Conservation (phyloP, 1,140 invertebrate species). For the Asobara japonica region DNA sequence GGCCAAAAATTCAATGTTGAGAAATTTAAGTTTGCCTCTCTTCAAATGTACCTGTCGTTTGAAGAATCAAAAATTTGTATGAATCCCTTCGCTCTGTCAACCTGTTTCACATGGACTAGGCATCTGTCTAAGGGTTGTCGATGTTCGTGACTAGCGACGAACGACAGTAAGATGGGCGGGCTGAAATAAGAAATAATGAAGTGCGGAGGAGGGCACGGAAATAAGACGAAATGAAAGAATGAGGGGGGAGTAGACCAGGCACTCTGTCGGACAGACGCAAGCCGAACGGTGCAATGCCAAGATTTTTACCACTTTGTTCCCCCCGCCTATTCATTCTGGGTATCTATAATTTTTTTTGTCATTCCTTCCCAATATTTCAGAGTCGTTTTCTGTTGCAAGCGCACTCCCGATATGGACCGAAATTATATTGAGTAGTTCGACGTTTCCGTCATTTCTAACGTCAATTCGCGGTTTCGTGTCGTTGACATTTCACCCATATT, state of each 20-base stretch:
- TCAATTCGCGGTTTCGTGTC: too few relatives aligned
- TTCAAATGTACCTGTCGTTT: too few relatives aligned
- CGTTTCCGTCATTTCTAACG: too few relatives aligned
- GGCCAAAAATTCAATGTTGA: too few relatives aligned
- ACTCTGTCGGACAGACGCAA: neutral
- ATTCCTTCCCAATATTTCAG: neutral
- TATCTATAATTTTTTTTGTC: neutral
- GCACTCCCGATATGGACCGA: too few relatives aligned
- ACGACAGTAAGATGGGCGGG: neutral
- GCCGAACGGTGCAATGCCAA: neutral
- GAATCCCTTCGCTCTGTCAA: conserved; percentile 23
- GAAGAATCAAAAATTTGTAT: too few relatives aligned
- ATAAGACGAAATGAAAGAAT: conserved; percentile 4
- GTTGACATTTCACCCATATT: too few relatives aligned
- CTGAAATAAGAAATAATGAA: neutral
- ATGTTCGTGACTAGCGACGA: conserved; percentile 12
- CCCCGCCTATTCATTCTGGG: neutral
- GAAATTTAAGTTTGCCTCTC: too few relatives aligned
- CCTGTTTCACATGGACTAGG: conserved; percentile 29
- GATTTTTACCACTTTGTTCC: neutral
- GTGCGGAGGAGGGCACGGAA: neutral
- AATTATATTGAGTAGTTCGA: too few relatives aligned
- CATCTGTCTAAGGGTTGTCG: conserved; percentile 13
- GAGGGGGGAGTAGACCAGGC: neutral
- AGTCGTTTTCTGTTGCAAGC: too few relatives aligned